Evolutionary conservation across 2,888 invertebrate species (phyloP).

Genomic region (Trichacis sp.): DNA sequence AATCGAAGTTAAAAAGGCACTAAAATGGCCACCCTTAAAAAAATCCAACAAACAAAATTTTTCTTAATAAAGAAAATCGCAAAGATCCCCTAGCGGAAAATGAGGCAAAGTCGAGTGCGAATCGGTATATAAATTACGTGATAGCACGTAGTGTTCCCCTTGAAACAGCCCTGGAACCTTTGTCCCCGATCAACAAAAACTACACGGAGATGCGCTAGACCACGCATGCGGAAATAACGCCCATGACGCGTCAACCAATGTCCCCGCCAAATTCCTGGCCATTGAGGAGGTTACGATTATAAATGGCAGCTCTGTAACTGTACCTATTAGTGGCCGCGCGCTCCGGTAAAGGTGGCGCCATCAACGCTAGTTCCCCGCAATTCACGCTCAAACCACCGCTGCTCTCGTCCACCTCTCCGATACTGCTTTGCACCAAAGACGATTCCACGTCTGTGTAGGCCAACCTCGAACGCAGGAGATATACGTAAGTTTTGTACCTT

Average conservation of each 20-base stretch:
- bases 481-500: slow-evolving; percentile 85
- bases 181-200: slow-evolving; percentile 51
- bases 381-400: slow-evolving; percentile 57
- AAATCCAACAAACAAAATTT: slow-evolving; percentile 5
- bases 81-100: too few species aligned
- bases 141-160: slow-evolving; percentile 18
- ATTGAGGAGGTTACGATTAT: slow-evolving; percentile 74
- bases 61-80: not conserved
- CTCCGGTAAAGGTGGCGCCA: slow-evolving; percentile 75
- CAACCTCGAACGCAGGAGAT: slow-evolving; percentile 80
- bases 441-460: slow-evolving; percentile 72
- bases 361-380: slow-evolving; percentile 61
- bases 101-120: too few species aligned
- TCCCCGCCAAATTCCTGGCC: slow-evolving; percentile 72
- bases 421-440: slow-evolving; percentile 72
- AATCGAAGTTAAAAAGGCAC: too few species aligned
- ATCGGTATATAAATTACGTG: slow-evolving; percentile 6
- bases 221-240: slow-evolving; percentile 86
- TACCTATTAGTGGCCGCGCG: slow-evolving; percentile 76
- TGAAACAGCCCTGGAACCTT: slow-evolving; percentile 16
- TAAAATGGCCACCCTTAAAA: too few species aligned
- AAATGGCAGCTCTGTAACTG: slow-evolving; percentile 78
- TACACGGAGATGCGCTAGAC: slow-evolving; percentile 70
- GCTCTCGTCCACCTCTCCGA: slow-evolving; percentile 72
- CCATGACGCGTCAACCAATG: slow-evolving; percentile 85